Percentiles rank a stretch among this genome's conserved stretches.
These are phyloP conservation scores for Troides oblongomaculatus DNA, from an alignment of 2,888 invertebrate genomes.

Conservation along the genomic window DNA sequence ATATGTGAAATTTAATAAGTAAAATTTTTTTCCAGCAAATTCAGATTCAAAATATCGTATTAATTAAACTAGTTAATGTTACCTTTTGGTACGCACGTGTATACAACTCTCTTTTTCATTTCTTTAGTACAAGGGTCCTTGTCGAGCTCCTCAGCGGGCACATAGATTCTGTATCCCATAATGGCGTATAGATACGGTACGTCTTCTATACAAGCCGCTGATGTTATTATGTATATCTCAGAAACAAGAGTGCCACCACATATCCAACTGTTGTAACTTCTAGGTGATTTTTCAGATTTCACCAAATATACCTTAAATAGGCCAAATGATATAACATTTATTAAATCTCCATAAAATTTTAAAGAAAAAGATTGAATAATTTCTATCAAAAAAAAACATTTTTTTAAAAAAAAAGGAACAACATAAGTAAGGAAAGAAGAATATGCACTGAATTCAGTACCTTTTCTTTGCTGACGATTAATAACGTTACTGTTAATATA, in stretches of 20 bases:
- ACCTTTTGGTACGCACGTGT: slow-evolving; percentile 47
- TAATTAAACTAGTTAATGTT: not conserved
- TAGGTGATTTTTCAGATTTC: slow-evolving; percentile 3
- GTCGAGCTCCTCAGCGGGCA: slow-evolving; percentile 35
- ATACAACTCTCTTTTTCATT: slow-evolving; percentile 47
- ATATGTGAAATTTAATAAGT: not conserved
- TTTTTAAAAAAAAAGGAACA: too few relatives aligned
- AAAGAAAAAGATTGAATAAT: too few relatives aligned
- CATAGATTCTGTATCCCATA: slow-evolving; percentile 45
- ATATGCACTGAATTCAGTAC: too few relatives aligned
- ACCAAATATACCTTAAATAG: slow-evolving; percentile 4
- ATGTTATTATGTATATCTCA: slow-evolving; percentile 35
- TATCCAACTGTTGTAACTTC: slow-evolving; percentile 36
- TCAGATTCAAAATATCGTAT: not conserved
- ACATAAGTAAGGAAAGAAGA: too few relatives aligned
- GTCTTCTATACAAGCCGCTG: slow-evolving; percentile 45
- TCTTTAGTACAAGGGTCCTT: slow-evolving; percentile 41
- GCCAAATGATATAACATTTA: too few relatives aligned
- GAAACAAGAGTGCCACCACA: slow-evolving; percentile 41
- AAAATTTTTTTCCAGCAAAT: too few relatives aligned
- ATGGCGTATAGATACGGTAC: slow-evolving; percentile 40
- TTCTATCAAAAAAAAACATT: too few relatives aligned
- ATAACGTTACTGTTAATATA: too few relatives aligned
- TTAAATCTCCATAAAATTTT: too few relatives aligned
- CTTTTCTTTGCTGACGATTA: too few relatives aligned